phyloP scores from a whole-genome alignment of 2,797 vertebrate genomes.

The Acanthurus leucopareius region DNA sequence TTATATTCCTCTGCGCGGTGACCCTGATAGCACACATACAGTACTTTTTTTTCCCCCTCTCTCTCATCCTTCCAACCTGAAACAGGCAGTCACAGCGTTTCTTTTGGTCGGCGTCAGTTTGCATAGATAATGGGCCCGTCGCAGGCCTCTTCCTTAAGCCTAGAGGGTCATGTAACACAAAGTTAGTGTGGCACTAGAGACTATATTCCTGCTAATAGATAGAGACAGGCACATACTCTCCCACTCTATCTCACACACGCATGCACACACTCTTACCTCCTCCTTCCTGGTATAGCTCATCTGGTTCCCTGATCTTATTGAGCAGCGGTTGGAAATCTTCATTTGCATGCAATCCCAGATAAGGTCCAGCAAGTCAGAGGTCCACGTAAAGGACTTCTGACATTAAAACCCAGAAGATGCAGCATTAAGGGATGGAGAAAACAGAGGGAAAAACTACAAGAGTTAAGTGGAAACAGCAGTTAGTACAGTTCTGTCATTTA shows the following conservation, averaged over 20 bases:
- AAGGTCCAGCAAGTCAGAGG: neutral
- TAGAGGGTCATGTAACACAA: slow-evolving; percentile 42
- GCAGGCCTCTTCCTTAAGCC: slow-evolving; percentile 51
- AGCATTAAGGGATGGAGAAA: neutral
- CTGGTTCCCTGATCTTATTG: slow-evolving; percentile 57
- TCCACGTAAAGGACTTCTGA: slow-evolving; percentile 5
- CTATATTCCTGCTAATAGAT: slow-evolving; percentile 37
- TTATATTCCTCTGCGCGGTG: slow-evolving; percentile 34
- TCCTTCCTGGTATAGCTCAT: slow-evolving; percentile 51
- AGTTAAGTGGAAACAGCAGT: neutral
- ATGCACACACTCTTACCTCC: slow-evolving; percentile 22
- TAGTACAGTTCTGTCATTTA: neutral
- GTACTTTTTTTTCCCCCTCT: neutral
- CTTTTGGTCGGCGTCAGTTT: slow-evolving; percentile 54
- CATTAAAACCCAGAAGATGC: neutral
- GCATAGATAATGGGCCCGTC: slow-evolving; percentile 68
- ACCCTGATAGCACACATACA: slow-evolving; percentile 22
- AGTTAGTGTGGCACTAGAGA: slow-evolving; percentile 55
- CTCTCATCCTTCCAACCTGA: slow-evolving; percentile 22
- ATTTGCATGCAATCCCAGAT: slow-evolving; percentile 52
- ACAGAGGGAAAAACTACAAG: accelerated
- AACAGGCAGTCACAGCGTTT: slow-evolving; percentile 45
- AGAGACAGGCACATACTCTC: slow-evolving; percentile 43
- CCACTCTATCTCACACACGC: slow-evolving; percentile 28
- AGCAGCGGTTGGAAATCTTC: slow-evolving; percentile 43